Evolutionary conservation across 2,797 vertebrate species (phyloP), one percentile per base, ranked within the genome.

Genomic region (Picus viridis): DNA sequence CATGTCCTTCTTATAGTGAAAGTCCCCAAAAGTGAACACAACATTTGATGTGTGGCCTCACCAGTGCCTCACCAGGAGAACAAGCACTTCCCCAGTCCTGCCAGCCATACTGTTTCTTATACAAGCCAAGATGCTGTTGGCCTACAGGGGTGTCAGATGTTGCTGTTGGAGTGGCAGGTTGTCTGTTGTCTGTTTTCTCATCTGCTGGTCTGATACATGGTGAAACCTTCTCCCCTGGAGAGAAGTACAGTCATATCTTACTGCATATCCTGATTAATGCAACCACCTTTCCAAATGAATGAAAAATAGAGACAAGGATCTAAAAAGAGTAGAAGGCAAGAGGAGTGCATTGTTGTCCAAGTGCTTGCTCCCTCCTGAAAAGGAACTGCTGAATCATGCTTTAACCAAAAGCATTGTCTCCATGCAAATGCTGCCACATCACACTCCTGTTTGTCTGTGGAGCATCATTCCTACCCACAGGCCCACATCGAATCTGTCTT

Each of bases 121-220:
- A 51, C 49, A 51, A 23, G 49, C 49, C 49, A 51, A 51, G 49
- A 51, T 12, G 23, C 22, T 13, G 49, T 24, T 51, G 47, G 49
- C 23, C 23, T 24, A 51, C 49, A 51, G 49, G 22, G 49, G 49
- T 51, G 49, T 51, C 49, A 51, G 23, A 22, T 51, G 49, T 24
- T 51, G 49, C 18, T 51, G 2, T 8, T 26, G 36, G 19, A 30
- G 9, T 5, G 7, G 10, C 4, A 2, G 1, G 0, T 0, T n/a
- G n/a, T 43, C 49, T 41, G 2, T 3, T n/a, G 2, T 15, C 17
- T 7, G 47, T 72, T 78, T 68, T 30, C 15, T 72, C 34, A 68
- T 12, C 16, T 3, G 24, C 71, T 86, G 83, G 8, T 3, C 13
- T 15, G 5, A 24, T 9, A 54, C 2, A 41, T 2, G 56, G 4